phyloP scores from a whole-genome alignment of 2,797 vertebrate genomes.

The Mycteria americana region DNA sequence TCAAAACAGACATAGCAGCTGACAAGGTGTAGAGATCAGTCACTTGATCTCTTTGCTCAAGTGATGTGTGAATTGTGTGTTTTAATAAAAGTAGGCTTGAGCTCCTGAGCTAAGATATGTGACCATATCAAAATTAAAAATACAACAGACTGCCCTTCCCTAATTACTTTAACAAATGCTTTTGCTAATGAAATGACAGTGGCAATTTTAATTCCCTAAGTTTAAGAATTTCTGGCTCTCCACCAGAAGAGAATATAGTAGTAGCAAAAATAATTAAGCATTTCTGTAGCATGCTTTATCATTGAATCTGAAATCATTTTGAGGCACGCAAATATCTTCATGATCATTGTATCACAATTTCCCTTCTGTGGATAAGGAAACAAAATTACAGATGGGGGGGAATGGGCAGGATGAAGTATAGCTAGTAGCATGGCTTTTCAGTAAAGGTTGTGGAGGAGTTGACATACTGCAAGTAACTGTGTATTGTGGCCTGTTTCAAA shows the following conservation, averaged over 20 bases:
- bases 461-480: accelerated
- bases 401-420: neutral
- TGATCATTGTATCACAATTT: neutral
- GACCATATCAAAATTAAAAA: neutral
- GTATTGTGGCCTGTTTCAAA: neutral
- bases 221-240: neutral
- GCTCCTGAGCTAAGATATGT: neutral
- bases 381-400: neutral
- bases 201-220: neutral
- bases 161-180: neutral
- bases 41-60: neutral
- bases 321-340: neutral
- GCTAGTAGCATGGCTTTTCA: neutral
- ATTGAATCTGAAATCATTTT: neutral
- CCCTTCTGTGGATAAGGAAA: neutral
- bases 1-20: neutral
- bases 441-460: neutral
- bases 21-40: neutral
- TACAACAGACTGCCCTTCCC: neutral
- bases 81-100: neutral
- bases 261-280: neutral
- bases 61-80: neutral
- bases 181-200: neutral
- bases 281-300: neutral
- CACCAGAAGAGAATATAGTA: neutral